phyloP scores from a whole-genome alignment of 2,113 vertebrate species.

The Corythornis vintsioides region DNA sequence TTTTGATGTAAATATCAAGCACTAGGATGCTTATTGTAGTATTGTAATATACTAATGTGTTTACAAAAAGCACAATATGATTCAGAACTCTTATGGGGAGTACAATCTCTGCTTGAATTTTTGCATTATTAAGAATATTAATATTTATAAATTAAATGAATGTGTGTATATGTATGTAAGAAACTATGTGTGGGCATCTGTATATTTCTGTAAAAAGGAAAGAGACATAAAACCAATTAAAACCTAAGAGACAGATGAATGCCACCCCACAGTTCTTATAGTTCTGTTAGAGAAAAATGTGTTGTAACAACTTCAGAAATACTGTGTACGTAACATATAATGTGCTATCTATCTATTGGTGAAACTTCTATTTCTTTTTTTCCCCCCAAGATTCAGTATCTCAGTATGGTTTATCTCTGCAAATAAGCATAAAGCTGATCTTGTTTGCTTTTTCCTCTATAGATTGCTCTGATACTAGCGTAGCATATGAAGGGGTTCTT shows the following conservation, averaged over 20 bases:
- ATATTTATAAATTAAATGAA: slow-evolving; percentile 7
- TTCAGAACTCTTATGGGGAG: not conserved
- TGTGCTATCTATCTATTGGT: not conserved
- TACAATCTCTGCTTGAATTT: not conserved
- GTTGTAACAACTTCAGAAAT: slow-evolving; percentile 26
- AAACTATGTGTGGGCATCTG: not conserved
- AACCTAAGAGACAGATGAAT: slow-evolving; percentile 25
- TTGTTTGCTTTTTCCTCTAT: slow-evolving; percentile 30
- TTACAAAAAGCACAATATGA: not conserved
- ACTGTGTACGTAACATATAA: not conserved
- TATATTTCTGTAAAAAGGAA: not conserved
- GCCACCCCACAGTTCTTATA: not conserved
- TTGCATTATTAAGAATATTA: slow-evolving; percentile 18
- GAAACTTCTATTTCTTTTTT: not conserved
- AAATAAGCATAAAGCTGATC: slow-evolving; percentile 13
- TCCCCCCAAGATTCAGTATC: not conserved
- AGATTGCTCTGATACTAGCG: slow-evolving; percentile 32
- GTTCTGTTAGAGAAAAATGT: slow-evolving; percentile 4
- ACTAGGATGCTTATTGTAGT: not conserved
- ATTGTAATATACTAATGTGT: not conserved
- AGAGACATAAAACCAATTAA: slow-evolving; percentile 51
- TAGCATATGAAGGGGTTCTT: slow-evolving; percentile 21
- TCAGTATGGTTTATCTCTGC: slow-evolving; percentile 7
- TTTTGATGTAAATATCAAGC: not conserved
- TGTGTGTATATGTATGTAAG: not conserved